Base-by-base conservation (phyloP, 1,140 invertebrate species). In the Procambarus clarkii region DNA sequence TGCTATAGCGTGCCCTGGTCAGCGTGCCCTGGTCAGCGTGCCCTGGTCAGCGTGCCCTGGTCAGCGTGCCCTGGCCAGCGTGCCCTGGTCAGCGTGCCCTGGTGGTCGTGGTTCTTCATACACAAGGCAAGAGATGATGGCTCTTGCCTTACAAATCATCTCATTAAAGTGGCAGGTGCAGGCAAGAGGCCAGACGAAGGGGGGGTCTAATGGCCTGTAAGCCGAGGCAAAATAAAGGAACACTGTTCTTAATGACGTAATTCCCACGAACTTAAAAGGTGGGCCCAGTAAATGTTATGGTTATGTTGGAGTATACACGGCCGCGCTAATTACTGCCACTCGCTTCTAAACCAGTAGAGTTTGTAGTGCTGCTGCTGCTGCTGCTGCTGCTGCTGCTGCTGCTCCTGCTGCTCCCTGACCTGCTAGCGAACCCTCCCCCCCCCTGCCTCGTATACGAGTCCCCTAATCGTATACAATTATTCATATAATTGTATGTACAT, bases 231-330 rank as follows among this genome's bases (percentile, higher is more conserved):
- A 45, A 54, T 45, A 50, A 54, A 54, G 46, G 46, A 77, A 86
- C 76, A 69, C 83, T 86, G 83, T 86, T 76, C 83, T 86, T 86
- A 86, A 86, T 76, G 50, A 48, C 4, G 69, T 71, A 58, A 76
- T 76, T 77, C 24, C 45, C 15, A 46, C 45, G 15, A 86, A 54
- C 34, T 45, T 86, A 44, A 54, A 86, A 77, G 83, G 74, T 86
- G 69, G 13, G 48, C 83, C 83, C 83, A 76, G 44, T 86, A 76
- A 86, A 76, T 86, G 71, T 54, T 77, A 45, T 18, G 21, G 21
- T 50, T 34, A 76, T 86, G 71, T 58, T 77, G 83, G 45, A 46
- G 21, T 74, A 86, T 21, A 58, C 13, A 48, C 48, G 7, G 9
- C 44, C 64, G 71, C 69, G 18, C 71, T 86, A 50, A 86, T 76